Evolutionary conservation across 2,888 invertebrate genomes (phyloP).

Genomic region (Synanthedon myopaeformis): DNA sequence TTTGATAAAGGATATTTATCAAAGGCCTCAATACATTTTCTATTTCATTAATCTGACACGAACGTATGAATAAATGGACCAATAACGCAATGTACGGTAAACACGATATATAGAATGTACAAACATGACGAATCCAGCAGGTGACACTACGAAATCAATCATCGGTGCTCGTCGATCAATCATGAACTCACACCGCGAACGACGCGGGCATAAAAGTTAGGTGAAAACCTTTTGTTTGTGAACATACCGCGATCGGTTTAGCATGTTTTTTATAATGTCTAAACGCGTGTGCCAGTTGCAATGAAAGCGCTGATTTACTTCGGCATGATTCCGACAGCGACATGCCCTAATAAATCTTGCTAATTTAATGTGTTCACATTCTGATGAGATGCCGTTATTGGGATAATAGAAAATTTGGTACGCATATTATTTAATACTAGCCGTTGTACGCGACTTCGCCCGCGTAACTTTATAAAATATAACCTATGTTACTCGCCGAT

Average conservation of each 20-base stretch:
- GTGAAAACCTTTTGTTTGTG: background rate
- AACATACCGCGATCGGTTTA: background rate
- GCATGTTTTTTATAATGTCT: background rate
- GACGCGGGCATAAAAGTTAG: background rate
- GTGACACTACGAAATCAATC: constrained; percentile 32
- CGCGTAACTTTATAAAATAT: too few species aligned
- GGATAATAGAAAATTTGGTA: too few species aligned
- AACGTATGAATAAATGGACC: background rate
- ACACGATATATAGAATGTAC: background rate
- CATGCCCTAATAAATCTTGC: background rate
- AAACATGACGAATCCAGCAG: constrained; percentile 16
- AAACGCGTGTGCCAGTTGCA: background rate
- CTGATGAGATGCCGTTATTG: too few species aligned
- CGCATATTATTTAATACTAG: too few species aligned
- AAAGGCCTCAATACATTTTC: too few species aligned
- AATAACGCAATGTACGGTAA: background rate
- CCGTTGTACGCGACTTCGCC: too few species aligned
- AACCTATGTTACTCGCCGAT: too few species aligned
- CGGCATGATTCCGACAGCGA: background rate
- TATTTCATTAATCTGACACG: background rate
- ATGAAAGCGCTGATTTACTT: background rate
- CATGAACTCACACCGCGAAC: constrained; percentile 15
- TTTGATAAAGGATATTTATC: too few species aligned
- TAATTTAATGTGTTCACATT: background rate
- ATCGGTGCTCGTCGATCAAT: constrained; percentile 30